Base-by-base conservation (phyloP, 2,888 invertebrate genomes). In the Pomacea canaliculata region DNA sequence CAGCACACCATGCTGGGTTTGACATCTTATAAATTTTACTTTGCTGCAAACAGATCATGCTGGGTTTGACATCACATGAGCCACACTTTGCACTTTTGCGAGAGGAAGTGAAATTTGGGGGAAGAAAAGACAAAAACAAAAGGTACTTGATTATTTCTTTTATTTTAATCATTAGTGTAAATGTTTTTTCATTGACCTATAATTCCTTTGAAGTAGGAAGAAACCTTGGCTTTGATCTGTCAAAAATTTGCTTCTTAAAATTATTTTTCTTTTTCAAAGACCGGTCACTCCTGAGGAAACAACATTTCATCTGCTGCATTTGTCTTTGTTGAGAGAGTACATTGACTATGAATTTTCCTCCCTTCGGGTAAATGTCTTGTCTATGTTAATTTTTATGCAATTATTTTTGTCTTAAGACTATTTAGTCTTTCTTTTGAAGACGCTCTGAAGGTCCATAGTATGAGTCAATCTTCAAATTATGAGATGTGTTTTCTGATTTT, bases 51-150 rank as follows among this genome's bases (percentile, higher is more conserved):
- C 85, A 92, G 91, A 97, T 99, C 81, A 98, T 99, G 95, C 92
- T 99, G 83, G 98, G 98, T 2, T 93, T 99, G 84, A 96, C 97
- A 87, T 95, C 97, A 0, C 99, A 99, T 90, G 98, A 99, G 89
- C 95, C 97, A 0, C 95, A 98, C 91, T 99, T 99, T 91, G 95
- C 97, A 1, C 92, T 99, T 76, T 92, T 99, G 2, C 93, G 99
- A 83, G 99, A 98, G 92, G 98, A 98, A 93, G 96, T 97, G 81
- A 79, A 87, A 70, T 91, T 90, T 87, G 89, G 88, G n/a, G 88
- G 90, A 10, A 90, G 85, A 76, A 89, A 87, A 76, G 85, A 87
- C 48, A 85, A 86, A 77, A 90, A 90, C 73, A 87, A 85, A 80
- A 85, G 86, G 87, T 86, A 73, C 12, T 18, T 13, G 51, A 16